These are phyloP conservation scores for Pitta sordida DNA, from an alignment of 2,113 vertebrate genomes.

Conservation along the genomic window DNA sequence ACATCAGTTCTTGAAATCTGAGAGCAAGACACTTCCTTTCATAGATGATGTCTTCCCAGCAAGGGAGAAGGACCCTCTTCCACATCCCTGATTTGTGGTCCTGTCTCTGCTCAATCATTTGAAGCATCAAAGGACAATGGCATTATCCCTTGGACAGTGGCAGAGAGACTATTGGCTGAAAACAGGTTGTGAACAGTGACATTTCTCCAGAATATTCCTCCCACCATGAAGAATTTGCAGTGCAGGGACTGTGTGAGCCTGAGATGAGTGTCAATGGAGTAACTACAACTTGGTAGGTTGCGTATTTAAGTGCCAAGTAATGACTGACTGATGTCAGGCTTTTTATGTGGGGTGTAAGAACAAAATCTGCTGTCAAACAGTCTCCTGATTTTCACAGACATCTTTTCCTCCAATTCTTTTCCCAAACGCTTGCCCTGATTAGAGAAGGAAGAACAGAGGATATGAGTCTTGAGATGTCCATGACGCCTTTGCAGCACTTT, in stretches of 20 bases:
- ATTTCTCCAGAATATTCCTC: neutral
- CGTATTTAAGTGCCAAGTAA: neutral
- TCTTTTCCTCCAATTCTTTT: neutral
- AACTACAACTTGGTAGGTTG: neutral
- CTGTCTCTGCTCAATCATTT: neutral
- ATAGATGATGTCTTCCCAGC: neutral
- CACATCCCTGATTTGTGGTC: neutral
- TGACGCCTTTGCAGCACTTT: neutral
- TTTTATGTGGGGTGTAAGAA: neutral
- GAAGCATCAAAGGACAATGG: neutral
- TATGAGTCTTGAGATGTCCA: neutral
- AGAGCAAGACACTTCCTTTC: neutral
- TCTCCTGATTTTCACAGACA: neutral
- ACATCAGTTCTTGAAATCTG: neutral
- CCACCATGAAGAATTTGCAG: neutral
- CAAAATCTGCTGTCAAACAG: neutral
- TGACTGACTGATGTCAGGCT: neutral
- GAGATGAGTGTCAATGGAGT: neutral
- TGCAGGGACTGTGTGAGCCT: neutral
- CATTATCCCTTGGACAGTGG: rapidly evolving
- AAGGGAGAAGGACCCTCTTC: neutral
- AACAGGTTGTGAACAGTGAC: neutral
- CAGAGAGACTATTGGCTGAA: neutral
- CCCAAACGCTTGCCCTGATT: neutral
- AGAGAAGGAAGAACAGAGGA: neutral